These are phyloP conservation scores for Strigops habroptila DNA, from an alignment of 2,113 vertebrate species.

Conservation along the genomic window DNA sequence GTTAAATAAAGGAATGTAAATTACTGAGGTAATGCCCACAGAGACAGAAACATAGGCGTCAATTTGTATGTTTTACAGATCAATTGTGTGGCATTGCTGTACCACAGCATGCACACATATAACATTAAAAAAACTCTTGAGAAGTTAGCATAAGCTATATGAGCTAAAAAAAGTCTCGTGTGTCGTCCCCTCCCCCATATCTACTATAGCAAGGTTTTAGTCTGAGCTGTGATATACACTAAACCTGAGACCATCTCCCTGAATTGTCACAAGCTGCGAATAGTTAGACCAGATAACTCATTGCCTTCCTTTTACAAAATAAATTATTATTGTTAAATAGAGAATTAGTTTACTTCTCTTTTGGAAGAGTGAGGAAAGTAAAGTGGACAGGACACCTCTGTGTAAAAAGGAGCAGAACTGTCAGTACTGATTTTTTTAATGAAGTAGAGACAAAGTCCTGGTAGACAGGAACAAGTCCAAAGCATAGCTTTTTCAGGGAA, in stretches of 20 bases:
- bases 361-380: not conserved
- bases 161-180: not conserved
- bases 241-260: not conserved
- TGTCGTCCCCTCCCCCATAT: accelerated
- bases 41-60: not conserved
- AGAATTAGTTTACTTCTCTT: not conserved
- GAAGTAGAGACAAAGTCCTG: not conserved
- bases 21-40: not conserved
- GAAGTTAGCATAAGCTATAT: not conserved
- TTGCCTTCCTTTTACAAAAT: not conserved
- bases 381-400: not conserved
- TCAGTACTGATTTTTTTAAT: not conserved
- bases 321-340: not conserved
- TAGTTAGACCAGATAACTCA: not conserved
- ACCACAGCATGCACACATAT: not conserved
- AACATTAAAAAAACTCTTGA: not conserved
- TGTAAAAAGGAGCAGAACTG: not conserved
- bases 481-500: not conserved
- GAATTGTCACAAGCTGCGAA: not conserved
- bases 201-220: not conserved
- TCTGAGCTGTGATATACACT: not conserved
- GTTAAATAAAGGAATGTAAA: not conserved
- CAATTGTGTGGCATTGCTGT: not conserved
- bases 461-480: not conserved
- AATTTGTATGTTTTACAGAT: not conserved